Conservation (phyloP, 2,888 invertebrate species). For the Rhingia rostrata region DNA sequence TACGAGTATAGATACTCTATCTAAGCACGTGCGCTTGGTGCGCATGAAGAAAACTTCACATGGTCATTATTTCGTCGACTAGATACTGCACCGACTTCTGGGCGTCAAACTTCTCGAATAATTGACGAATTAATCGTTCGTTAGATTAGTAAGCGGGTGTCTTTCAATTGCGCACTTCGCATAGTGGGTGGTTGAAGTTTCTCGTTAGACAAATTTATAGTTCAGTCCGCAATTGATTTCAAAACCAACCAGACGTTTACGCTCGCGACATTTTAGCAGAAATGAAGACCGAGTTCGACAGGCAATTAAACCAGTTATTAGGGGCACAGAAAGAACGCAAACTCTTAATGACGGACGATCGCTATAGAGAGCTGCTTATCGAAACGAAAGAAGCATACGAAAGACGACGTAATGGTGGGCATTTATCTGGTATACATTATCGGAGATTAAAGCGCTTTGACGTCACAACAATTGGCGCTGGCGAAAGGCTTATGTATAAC, state of each 20-base stretch:
- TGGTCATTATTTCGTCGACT: neutral
- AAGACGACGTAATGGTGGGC: slow-evolving; percentile 20
- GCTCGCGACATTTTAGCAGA: neutral
- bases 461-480: slow-evolving; percentile 27
- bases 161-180: slow-evolving; percentile 18
- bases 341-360: slow-evolving; percentile 42
- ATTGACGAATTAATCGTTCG: slow-evolving; percentile 14
- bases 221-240: slow-evolving; percentile 15
- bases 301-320: slow-evolving; percentile 45
- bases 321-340: slow-evolving; percentile 35
- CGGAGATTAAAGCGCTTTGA: slow-evolving; percentile 55
- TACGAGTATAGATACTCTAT: neutral
- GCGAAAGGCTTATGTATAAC: slow-evolving; percentile 30
- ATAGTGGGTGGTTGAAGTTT: slow-evolving; percentile 17
- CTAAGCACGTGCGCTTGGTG: slow-evolving; percentile 30
- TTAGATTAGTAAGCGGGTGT: neutral
- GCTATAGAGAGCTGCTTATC: slow-evolving; percentile 37
- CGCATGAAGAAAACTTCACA: slow-evolving; percentile 20
- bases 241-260: neutral
- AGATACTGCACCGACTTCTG: no score
- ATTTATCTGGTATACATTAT: slow-evolving; percentile 47
- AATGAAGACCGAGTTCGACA: slow-evolving; percentile 48
- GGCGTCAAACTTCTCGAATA: neutral
- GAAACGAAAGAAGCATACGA: slow-evolving; percentile 44
- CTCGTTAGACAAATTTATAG: neutral